These are phyloP conservation scores for Dolichotis patagonum DNA, from an alignment of 2,113 vertebrate species.

Conservation along the genomic window DNA sequence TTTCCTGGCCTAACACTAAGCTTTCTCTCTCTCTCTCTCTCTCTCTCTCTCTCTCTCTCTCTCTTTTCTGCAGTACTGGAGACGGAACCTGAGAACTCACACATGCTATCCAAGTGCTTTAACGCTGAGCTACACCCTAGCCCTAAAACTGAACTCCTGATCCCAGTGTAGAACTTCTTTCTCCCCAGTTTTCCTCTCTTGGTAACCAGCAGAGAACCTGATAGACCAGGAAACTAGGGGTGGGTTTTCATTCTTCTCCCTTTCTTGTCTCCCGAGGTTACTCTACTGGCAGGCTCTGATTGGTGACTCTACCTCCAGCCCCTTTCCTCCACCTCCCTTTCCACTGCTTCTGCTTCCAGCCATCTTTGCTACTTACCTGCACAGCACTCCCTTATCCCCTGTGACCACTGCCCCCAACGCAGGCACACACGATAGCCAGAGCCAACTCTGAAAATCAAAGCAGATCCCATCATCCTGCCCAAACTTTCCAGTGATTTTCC, in stretches of 20 bases:
- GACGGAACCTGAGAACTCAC: not conserved
- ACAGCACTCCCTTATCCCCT: not conserved
- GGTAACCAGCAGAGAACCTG: slow-evolving; percentile 1
- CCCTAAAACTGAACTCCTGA: not conserved
- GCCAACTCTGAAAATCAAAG: slow-evolving; percentile 17
- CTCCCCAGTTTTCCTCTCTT: not conserved
- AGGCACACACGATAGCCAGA: not conserved
- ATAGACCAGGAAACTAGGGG: not conserved
- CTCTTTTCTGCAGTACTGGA: not conserved
- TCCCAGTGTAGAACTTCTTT: not conserved
- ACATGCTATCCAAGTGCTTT: not conserved
- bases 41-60: too few species aligned
- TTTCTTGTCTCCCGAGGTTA: not conserved
- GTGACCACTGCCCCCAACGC: not conserved
- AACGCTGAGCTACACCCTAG: not conserved
- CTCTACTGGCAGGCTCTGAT: not conserved
- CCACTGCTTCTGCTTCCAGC: not conserved
- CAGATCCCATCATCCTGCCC: slow-evolving; percentile 35
- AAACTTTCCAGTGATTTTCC: slow-evolving; percentile 70
- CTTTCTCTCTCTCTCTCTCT: too few species aligned
- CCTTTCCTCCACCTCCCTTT: not conserved
- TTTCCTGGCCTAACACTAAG: not conserved
- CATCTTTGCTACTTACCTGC: not conserved
- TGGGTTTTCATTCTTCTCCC: not conserved
- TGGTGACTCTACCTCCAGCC: not conserved